Evolutionary conservation across 2,888 invertebrate genomes (phyloP), one percentile per base, ranked within the genome.

Genomic region (Sinhomidia bicolor): DNA sequence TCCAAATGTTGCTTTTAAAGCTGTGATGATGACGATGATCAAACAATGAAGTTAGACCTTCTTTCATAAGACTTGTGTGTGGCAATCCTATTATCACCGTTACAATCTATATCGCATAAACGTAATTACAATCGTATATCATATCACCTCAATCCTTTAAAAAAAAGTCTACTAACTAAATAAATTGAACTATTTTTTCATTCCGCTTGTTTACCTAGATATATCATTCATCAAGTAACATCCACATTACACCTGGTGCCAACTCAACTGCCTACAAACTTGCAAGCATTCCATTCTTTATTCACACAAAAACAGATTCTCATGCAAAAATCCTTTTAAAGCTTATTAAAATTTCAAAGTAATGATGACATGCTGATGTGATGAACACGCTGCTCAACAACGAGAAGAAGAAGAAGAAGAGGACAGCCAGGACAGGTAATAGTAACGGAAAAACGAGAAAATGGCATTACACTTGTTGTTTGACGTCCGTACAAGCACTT

Each of bases 111-210:
- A 26, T 17, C 20, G 10, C 14, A 17, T 17, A n/a, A 29, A 20
- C 71, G 20, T 36, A 20, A 41, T 71, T 36, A 44, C 71, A 41
- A 17, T 17, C 71, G n/a, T n/a, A 44, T 36, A 71, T 41, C 71
- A n/a, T 71, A 71, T 71, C 71, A 71, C 71, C 71, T 71, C 71
- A 71, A 71, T 71, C 71, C 71, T 44, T 12, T n/a, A 44, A 4
- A 12, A 44, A 44, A 44, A 44, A 5, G 44, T 44, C 14, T n/a
- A 44, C 44, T 36, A 36, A 36, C 36, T 12, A 44, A 44, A 1
- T 12, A 9, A 44, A 4, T 6, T 36, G 5, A n/a, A 4, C 14
- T n/a, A 51, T 51, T 51, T 51, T 51, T 47, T 51, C n/a, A 3
- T n/a, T n/a, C 14, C n/a, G 3, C 51, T n/a, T 1, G 14, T 51